phyloP scores from a whole-genome alignment of 2,888 invertebrate species.

The Auanema freiburgensis region DNA sequence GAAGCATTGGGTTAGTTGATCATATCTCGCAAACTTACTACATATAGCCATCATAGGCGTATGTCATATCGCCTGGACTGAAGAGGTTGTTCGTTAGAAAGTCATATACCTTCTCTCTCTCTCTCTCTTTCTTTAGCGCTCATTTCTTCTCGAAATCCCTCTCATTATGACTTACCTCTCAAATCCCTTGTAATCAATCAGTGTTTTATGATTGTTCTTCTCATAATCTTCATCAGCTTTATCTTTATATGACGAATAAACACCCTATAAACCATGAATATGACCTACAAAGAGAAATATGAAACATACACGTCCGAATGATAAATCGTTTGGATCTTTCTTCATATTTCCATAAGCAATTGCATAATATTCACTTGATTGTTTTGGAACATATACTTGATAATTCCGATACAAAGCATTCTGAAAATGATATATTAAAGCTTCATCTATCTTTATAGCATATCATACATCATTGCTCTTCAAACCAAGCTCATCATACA shows the following conservation, averaged over 20 bases:
- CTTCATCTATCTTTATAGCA: slow-evolving; percentile 20
- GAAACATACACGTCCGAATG: slow-evolving; percentile 5
- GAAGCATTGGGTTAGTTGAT: no score
- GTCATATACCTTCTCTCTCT: background rate
- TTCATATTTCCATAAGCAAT: slow-evolving; percentile 35
- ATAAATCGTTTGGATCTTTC: slow-evolving; percentile 6
- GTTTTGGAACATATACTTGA: slow-evolving; percentile 61
- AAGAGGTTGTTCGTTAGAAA: background rate
- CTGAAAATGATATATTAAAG: slow-evolving; percentile 12
- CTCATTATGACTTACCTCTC: slow-evolving; percentile 34
- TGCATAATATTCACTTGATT: slow-evolving; percentile 57
- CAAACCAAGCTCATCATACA: slow-evolving; percentile 52
- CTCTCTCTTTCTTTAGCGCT: no score
- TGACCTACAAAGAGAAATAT: background rate
- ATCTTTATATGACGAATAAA: slow-evolving; percentile 36
- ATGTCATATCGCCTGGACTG: slow-evolving; percentile 2
- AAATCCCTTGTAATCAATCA: slow-evolving; percentile 62
- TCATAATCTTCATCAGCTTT: slow-evolving; percentile 51
- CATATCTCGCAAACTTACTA: background rate
- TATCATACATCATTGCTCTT: slow-evolving; percentile 33
- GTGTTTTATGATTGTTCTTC: slow-evolving; percentile 52
- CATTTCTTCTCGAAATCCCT: no score
- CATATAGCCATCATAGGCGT: slow-evolving; percentile 8
- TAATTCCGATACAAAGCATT: slow-evolving; percentile 39
- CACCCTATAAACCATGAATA: background rate